Conservation (phyloP, 2,113 vertebrate species). For the Oncorhynchus kisutch region DNA sequence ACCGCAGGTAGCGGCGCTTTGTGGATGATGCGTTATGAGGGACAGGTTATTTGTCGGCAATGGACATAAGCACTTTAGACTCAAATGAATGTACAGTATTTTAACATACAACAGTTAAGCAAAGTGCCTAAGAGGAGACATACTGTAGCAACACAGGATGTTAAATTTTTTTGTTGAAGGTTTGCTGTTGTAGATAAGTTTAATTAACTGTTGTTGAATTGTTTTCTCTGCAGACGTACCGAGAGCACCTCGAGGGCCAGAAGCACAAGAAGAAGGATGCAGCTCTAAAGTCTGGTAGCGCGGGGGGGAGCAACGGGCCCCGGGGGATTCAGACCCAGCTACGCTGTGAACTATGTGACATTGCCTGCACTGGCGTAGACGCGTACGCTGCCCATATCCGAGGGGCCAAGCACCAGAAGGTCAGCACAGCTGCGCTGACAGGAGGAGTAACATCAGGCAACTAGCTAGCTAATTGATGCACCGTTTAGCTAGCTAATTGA, state of each 20-base stretch:
- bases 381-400: conserved; percentile 69
- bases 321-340: conserved; percentile 70
- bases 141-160: neutral
- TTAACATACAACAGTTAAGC: too few species aligned
- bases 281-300: conserved; percentile 68
- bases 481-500: too few species aligned
- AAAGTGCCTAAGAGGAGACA: neutral
- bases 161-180: too few species aligned
- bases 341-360: conserved; percentile 78
- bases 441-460: neutral
- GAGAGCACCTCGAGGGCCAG: conserved; percentile 81
- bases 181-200: neutral
- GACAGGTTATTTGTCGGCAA: neutral
- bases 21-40: neutral
- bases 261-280: conserved; percentile 84
- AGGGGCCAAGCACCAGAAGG: conserved; percentile 80
- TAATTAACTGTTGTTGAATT: neutral
- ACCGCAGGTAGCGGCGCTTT: conserved; percentile 73
- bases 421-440: conserved; percentile 27
- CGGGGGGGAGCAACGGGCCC: conserved; percentile 51
- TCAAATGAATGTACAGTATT: neutral
- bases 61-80: too few species aligned
- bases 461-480: too few species aligned
- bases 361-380: conserved; percentile 77
- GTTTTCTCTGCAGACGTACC: conserved; percentile 71